Conservation (phyloP, 2,797 vertebrate species). For the Gobio occitaniae region DNA sequence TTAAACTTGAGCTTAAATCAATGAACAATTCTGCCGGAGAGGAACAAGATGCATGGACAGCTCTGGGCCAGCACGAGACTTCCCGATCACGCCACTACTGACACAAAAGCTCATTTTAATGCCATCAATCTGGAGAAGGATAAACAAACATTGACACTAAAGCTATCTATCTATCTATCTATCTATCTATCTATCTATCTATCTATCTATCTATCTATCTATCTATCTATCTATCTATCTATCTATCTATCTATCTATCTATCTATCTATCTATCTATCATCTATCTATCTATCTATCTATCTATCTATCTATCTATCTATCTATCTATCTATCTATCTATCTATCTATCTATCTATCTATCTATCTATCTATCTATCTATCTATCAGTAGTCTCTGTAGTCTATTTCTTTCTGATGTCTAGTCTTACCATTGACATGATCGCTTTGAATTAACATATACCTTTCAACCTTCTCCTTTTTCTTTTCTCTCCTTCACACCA, state of each 20-base stretch:
- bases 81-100: conserved; percentile 76
- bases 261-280: background rate
- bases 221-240: background rate
- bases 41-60: conserved; percentile 56
- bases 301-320: background rate
- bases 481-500: conserved; percentile 12
- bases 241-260: background rate
- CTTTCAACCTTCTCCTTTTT: background rate
- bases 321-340: background rate
- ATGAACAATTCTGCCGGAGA: conserved; percentile 76
- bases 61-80: conserved; percentile 61
- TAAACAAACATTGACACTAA: conserved; percentile 61
- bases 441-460: background rate
- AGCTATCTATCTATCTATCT: background rate
- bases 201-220: background rate
- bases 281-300: no score
- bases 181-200: background rate
- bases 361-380: background rate
- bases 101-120: conserved; percentile 73
- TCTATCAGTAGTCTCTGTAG: background rate
- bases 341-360: background rate
- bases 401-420: background rate
- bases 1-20: conserved; percentile 77
- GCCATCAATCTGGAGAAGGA: conserved; percentile 69
- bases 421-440: background rate